A percentile compares a stretch with the other conserved stretches of the same genome.
Conservation (phyloP, 2,888 invertebrate genomes). For the Microctonus brassicae region DNA sequence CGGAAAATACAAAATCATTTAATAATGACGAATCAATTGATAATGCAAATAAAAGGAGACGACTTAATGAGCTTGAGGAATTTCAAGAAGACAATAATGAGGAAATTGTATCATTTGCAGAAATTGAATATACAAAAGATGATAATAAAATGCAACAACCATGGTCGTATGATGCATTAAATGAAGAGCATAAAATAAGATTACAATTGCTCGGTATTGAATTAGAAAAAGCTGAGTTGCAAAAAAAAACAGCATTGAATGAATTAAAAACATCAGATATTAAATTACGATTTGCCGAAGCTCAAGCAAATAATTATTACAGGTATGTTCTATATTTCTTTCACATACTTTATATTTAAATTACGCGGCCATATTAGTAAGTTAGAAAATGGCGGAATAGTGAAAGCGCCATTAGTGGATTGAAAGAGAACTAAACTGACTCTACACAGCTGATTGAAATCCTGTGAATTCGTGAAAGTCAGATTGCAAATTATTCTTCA, state of each 20-base stretch:
- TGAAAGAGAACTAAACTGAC: neutral
- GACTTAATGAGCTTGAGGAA: neutral
- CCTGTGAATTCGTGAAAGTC: neutral
- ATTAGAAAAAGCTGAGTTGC: conserved; percentile 57
- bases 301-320: conserved; percentile 53
- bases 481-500: neutral
- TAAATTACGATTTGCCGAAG: conserved; percentile 52
- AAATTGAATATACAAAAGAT: conserved; percentile 5
- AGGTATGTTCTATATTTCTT: conserved; percentile 43
- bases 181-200: conserved; percentile 56
- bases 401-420: no score
- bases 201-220: conserved; percentile 55
- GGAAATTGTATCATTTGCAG: conserved; percentile 23
- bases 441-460: neutral
- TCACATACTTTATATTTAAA: neutral
- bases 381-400: neutral
- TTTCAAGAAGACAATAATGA: neutral
- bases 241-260: conserved; percentile 56
- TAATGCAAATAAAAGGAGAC: neutral
- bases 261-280: conserved; percentile 57
- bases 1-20: neutral
- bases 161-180: conserved; percentile 17
- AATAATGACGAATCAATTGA: neutral
- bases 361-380: neutral
- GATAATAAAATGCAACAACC: neutral